phyloP scores from a whole-genome alignment of 2,797 vertebrate genomes.

The Decapterus maruadsi region DNA sequence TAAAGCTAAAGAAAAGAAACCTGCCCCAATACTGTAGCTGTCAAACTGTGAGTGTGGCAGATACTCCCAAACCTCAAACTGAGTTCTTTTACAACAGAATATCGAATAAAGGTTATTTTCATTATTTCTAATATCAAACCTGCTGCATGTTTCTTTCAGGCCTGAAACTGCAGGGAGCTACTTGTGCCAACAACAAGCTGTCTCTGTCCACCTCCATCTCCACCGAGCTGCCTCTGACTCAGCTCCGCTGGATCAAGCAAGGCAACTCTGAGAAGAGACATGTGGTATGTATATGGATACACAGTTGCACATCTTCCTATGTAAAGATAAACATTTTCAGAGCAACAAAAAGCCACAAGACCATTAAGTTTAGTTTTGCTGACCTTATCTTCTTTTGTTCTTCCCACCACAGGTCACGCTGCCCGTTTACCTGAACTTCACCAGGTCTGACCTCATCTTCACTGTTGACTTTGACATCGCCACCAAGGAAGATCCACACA shows the following conservation, averaged over 20 bases:
- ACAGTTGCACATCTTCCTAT: not conserved
- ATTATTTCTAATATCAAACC: not conserved
- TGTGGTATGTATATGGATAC: constrained; percentile 81
- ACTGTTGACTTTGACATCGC: constrained; percentile 98
- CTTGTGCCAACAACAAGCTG: constrained; percentile 95
- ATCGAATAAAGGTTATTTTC: not conserved
- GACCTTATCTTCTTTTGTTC: not conserved
- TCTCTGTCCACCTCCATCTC: constrained; percentile 95
- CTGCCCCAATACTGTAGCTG: not conserved
- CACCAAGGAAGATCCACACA: constrained; percentile 96
- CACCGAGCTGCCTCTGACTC: constrained; percentile 94
- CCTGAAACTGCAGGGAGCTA: constrained; percentile 95
- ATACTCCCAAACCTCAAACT: not conserved
- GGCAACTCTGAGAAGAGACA: constrained; percentile 91
- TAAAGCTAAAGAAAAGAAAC: not conserved
- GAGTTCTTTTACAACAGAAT: not conserved
- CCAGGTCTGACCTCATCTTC: constrained; percentile 97
- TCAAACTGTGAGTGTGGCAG: not conserved
- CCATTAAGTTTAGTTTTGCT: not conserved
- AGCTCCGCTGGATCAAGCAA: constrained; percentile 96
- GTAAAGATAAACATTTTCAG: not conserved
- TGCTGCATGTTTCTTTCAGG: constrained; percentile 38
- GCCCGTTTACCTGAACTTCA: constrained; percentile 99
- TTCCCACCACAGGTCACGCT: constrained; percentile 90
- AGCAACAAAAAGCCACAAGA: not conserved